These are phyloP conservation scores for Myotis vivesi DNA, from an alignment of 2,797 vertebrate species.

Conservation along the genomic window DNA sequence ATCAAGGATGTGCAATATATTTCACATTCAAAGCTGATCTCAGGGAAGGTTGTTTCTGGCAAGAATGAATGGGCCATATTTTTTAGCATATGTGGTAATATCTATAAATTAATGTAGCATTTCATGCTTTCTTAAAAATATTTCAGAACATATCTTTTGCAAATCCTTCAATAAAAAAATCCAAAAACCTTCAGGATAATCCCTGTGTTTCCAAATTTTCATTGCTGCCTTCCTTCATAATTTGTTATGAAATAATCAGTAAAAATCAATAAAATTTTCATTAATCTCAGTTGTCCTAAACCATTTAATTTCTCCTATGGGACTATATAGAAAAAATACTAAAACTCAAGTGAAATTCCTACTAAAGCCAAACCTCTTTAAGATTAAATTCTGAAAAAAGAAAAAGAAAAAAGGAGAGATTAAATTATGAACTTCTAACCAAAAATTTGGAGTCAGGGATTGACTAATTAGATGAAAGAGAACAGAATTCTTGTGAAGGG, in stretches of 20 bases:
- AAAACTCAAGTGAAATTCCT: not conserved
- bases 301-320: not conserved
- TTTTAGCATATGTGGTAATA: constrained; percentile 58
- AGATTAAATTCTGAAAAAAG: not conserved
- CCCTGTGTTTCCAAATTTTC: not conserved
- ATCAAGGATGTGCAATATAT: not conserved
- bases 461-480: not conserved
- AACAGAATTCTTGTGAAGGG: not conserved
- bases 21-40: constrained; percentile 50
- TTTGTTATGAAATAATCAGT: not conserved
- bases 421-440: not conserved
- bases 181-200: not conserved
- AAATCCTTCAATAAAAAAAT: constrained; percentile 17
- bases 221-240: not conserved
- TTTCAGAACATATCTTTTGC: constrained; percentile 46
- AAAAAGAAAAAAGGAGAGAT: not conserved
- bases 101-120: constrained; percentile 40
- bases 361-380: not conserved
- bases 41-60: constrained; percentile 28
- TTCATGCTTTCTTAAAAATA: constrained; percentile 42
- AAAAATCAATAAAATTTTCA: not conserved
- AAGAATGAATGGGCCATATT: constrained; percentile 34
- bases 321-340: not conserved
- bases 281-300: not conserved
- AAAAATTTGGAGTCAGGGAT: not conserved